Base-by-base conservation (phyloP, 1,140 invertebrate genomes). In the Drosophila nikananu region DNA sequence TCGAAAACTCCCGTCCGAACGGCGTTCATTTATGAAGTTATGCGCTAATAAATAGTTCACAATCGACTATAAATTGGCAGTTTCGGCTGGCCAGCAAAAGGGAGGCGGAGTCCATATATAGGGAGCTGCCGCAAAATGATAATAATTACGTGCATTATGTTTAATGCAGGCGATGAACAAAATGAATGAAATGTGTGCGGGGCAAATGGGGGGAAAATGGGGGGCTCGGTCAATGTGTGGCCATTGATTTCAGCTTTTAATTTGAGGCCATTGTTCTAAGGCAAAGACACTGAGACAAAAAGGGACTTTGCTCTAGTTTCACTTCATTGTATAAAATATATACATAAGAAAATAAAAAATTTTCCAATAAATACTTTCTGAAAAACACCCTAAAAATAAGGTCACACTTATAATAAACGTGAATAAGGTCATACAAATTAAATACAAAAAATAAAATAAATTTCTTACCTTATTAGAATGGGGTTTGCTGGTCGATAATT, bases 121-220 rank as follows among this genome's bases (percentile, higher is more conserved):
- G n/a, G 70, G 70, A 84, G 80, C 75, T 71, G 77, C 70, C 66
- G 65, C 81, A 84, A 84, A 89, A 89, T 83, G 81, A 89, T 90
- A 89, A 89, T 89, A 89, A 89, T 89, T 89, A 90, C 86, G 86
- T 77, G 74, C 87, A 87, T 89, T 87, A 89, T 89, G 78, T 81
- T 81, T 90, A 90, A 84, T 89, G 68, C 84, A 68, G 37, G 84
- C 68, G 44, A 76, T 83, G 62, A 65, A 78, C 49, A 54, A 63
- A 66, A 61, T 63, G 63, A 66, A 66, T 66, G 54, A 59, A 54
- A 61, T 57, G 51, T 42, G 51, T 19, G 54, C n/a, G 41, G 17
- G 12, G 32, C 2, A 8, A 39, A 51, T 12, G n/a, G 35, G 7
- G 21, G 41, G 15, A 19, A 17, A 27, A 41, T 32, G 39, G 39